phyloP scores from a whole-genome alignment of 1,140 invertebrate species.

The Drosophila melanogaster region DNA sequence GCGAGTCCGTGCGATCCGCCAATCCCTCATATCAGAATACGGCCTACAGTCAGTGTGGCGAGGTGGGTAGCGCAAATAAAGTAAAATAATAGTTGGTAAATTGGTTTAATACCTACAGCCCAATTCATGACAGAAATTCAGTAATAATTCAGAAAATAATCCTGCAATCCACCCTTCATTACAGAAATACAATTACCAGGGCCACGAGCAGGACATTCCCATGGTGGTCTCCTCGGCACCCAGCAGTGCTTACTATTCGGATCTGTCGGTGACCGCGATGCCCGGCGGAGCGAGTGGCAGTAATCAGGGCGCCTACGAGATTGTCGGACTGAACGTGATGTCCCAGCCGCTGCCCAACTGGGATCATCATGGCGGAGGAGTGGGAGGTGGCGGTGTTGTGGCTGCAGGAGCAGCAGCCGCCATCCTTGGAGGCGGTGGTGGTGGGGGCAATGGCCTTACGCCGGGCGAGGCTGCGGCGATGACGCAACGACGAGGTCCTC shows the following conservation, averaged over 20 bases:
- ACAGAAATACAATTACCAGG: constrained; percentile 83
- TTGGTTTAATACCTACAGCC: too few species aligned
- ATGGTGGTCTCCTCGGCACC: constrained; percentile 88
- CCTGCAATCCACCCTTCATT: not conserved
- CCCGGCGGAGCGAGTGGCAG: constrained; percentile 78
- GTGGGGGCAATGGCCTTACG: constrained; percentile 38
- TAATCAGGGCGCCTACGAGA: constrained; percentile 86
- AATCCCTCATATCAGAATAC: constrained; percentile 90
- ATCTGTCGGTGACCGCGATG: constrained; percentile 86
- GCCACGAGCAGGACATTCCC: constrained; percentile 87
- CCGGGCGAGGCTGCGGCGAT: constrained; percentile 58
- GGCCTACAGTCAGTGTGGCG: constrained; percentile 87
- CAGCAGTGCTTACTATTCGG: constrained; percentile 90
- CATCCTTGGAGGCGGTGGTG: constrained; percentile 22
- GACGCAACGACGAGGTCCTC: constrained; percentile 84
- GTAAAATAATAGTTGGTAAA: too few species aligned
- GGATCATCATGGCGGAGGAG: constrained; percentile 69
- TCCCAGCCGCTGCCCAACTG: constrained; percentile 83
- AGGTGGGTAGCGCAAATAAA: too few species aligned
- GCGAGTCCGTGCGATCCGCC: constrained; percentile 85
- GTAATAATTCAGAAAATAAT: not conserved
- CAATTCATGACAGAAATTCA: too few species aligned
- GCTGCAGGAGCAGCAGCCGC: constrained; percentile 25
- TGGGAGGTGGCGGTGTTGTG: constrained; percentile 19
- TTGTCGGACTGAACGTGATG: constrained; percentile 85